Evolutionary conservation across 2,797 vertebrate genomes (phyloP).

Genomic region (Halcyon badia): DNA sequence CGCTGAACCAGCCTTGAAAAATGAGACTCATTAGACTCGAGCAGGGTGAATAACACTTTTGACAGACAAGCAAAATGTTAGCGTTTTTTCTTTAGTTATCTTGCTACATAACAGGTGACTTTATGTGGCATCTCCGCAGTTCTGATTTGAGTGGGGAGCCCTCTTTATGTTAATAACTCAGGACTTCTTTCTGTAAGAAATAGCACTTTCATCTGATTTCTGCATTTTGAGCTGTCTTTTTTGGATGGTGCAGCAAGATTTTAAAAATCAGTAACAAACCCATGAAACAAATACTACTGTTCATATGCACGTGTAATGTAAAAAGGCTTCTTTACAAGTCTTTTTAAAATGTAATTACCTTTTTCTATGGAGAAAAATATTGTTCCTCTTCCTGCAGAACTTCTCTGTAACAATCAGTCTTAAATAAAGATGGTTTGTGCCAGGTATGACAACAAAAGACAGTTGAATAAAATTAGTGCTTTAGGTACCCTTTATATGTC

Average conservation of each 20-base stretch:
- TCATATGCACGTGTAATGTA: background rate
- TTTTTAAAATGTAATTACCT: background rate
- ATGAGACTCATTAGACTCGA: background rate
- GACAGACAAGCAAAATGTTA: background rate
- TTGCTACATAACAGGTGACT: background rate
- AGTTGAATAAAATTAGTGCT: background rate
- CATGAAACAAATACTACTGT: background rate
- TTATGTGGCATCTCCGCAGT: background rate
- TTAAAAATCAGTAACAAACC: background rate
- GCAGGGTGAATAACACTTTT: background rate
- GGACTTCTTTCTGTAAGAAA: background rate
- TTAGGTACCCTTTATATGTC: rapidly evolving
- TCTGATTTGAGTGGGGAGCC: background rate
- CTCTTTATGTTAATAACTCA: background rate
- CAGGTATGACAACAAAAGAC: background rate
- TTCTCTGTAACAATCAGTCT: background rate
- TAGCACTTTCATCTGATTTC: background rate
- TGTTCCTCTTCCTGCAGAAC: background rate
- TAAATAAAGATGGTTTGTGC: background rate
- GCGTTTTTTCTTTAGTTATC: background rate
- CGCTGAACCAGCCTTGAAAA: background rate
- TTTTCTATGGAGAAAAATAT: background rate
- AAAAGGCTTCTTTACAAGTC: background rate
- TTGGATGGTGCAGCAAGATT: background rate
- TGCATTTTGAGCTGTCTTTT: background rate